These are phyloP conservation scores for Argyresthia goedartella DNA, from an alignment of 2,888 invertebrate species.

Conservation along the genomic window DNA sequence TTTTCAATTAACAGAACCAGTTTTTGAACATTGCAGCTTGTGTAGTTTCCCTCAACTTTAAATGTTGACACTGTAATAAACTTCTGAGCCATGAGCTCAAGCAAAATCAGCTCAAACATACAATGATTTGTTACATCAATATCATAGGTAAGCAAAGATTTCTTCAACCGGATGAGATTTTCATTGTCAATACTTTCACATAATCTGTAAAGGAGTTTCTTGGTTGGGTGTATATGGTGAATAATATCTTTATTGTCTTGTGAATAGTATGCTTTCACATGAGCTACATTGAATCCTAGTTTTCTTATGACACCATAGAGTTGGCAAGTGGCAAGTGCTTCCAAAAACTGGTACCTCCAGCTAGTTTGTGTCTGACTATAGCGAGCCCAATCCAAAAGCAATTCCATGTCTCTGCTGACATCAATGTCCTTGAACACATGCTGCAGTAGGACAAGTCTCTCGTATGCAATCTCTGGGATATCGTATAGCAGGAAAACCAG, in stretches of 20 bases:
- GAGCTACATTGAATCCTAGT: conserved; percentile 37
- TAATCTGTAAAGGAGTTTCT: conserved; percentile 44
- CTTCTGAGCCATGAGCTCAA: conserved; percentile 32
- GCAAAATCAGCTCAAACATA: background rate
- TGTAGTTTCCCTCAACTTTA: conserved; percentile 13
- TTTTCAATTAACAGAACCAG: conserved; percentile 38
- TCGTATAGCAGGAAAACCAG: conserved; percentile 56
- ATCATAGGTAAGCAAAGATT: conserved; percentile 31
- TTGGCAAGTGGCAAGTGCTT: conserved; percentile 49
- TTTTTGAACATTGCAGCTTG: conserved; percentile 26
- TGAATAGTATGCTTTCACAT: conserved; percentile 33
- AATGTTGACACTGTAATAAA: conserved; percentile 31
- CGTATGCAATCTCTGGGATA: conserved; percentile 47
- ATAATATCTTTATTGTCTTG: conserved; percentile 27
- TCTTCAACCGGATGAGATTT: conserved; percentile 37
- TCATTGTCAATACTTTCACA: conserved; percentile 43
- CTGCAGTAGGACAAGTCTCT: conserved; percentile 43
- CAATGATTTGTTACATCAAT: background rate
- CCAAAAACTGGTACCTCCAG: conserved; percentile 55
- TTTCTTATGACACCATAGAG: conserved; percentile 41
- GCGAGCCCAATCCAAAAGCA: conserved; percentile 49
- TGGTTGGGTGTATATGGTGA: conserved; percentile 41
- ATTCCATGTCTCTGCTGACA: conserved; percentile 27
- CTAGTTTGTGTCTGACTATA: conserved; percentile 32
- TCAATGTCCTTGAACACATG: conserved; percentile 34